Evolutionary conservation across 1,140 invertebrate genomes (phyloP).

Genomic region (Prorops nasuta): DNA sequence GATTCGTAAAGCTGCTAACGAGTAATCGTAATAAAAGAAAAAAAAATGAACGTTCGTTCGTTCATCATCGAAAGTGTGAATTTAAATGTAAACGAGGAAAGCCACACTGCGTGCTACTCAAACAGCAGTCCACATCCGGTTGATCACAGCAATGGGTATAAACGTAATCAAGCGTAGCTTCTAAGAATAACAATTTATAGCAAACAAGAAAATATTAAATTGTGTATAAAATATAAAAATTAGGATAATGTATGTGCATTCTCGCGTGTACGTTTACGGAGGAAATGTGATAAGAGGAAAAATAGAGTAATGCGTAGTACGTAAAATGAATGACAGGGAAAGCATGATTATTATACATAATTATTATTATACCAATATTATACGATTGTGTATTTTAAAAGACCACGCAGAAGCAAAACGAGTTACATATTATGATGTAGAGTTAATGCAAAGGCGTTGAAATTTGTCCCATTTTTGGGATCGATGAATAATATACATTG

Average conservation of each 20-base stretch:
- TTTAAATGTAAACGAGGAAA: no score
- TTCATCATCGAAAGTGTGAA: no score
- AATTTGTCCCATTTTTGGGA: no score
- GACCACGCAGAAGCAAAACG: conserved; percentile 13
- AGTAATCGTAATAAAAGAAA: no score
- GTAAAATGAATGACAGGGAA: no score
- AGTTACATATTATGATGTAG: conserved; percentile 27
- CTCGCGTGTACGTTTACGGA: no score
- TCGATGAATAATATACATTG: no score
- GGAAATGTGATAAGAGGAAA: background rate
- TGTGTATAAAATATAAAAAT: background rate
- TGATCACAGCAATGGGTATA: conserved; percentile 12
- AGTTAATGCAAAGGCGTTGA: background rate
- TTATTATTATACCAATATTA: conserved; percentile 18
- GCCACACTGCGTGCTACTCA: no score
- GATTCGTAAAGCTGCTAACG: conserved; percentile 10
- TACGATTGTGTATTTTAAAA: conserved; percentile 21
- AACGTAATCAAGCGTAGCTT: conserved; percentile 5
- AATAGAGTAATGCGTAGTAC: conserved; percentile 3
- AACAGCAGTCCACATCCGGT: conserved; percentile 19
- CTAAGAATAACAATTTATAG: background rate
- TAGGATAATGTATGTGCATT: background rate
- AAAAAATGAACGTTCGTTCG: no score
- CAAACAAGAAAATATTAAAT: background rate
- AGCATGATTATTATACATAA: no score